A percentile compares a stretch with the other conserved stretches of the same genome.
Conservation (phyloP, 2,113 vertebrate species). For the Puntigrus tetrazona region DNA sequence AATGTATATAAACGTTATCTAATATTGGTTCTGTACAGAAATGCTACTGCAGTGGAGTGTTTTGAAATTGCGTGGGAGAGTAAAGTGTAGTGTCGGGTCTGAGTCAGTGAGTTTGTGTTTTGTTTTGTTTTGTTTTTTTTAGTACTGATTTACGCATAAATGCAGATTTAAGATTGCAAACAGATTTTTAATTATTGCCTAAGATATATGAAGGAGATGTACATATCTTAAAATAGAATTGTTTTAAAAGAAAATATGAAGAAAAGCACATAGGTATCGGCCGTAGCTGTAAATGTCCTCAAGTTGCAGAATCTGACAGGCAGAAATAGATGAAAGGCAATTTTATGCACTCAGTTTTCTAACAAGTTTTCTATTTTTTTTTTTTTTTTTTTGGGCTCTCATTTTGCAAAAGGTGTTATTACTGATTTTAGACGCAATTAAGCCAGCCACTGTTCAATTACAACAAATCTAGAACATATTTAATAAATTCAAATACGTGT, state of each 20-base stretch:
- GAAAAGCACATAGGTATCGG: constrained; percentile 44
- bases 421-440: background rate
- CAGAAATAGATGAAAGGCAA: constrained; percentile 19
- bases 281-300: constrained; percentile 17
- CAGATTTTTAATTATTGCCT: constrained; percentile 54
- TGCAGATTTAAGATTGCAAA: constrained; percentile 34
- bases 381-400: background rate
- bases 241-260: constrained; percentile 46
- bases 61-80: constrained; percentile 19
- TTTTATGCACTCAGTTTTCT: constrained; percentile 54
- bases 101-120: constrained; percentile 29
- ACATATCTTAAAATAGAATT: constrained; percentile 49
- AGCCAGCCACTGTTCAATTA: background rate
- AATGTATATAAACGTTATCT: constrained; percentile 61
- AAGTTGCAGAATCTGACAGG: constrained; percentile 31
- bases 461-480: background rate
- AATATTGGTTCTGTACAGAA: constrained; percentile 79
- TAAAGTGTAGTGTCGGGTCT: background rate
- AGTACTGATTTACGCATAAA: constrained; percentile 43
- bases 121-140: constrained; percentile 44
- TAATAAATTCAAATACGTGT: background rate
- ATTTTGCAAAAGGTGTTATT: constrained; percentile 3
- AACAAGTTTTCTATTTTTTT: constrained; percentile 38
- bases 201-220: constrained; percentile 55
- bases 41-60: constrained; percentile 39